A percentile compares a stretch with the other conserved stretches of the same genome.
Evolutionary conservation across 2,888 invertebrate species (phyloP).

Genomic region (Limnephilus auricula): DNA sequence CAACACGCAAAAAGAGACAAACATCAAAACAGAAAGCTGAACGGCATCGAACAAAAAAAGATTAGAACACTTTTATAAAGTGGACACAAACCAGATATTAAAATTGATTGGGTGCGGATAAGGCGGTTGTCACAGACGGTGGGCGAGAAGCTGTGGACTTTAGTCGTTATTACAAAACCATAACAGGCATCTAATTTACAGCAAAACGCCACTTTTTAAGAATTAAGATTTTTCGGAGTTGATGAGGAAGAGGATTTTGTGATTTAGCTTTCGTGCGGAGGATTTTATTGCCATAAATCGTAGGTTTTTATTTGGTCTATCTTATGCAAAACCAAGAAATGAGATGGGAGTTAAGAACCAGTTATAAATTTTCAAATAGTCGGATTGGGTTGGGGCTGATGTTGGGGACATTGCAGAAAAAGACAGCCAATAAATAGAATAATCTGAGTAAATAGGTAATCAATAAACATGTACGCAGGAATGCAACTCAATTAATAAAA

Average conservation of each 20-base stretch:
- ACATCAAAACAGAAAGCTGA: background rate
- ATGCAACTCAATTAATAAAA: background rate
- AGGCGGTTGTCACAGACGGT: slow-evolving; percentile 3
- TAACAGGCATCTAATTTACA: background rate
- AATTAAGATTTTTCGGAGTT: background rate
- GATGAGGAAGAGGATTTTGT: background rate
- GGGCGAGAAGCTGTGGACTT: slow-evolving; percentile 34
- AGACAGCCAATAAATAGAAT: background rate
- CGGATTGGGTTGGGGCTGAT: background rate
- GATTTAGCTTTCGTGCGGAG: background rate
- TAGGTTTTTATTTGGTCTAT: background rate
- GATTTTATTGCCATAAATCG: background rate
- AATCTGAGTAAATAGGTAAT: background rate
- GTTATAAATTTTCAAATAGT: background rate
- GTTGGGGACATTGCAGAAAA: background rate
- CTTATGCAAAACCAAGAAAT: background rate
- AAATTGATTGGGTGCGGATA: background rate
- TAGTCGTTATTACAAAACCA: background rate
- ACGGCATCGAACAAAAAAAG: background rate
- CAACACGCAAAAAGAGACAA: background rate
- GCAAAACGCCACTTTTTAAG: background rate
- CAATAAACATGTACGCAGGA: background rate
- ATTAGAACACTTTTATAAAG: background rate
- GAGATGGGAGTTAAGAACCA: background rate
- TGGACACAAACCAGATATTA: background rate